Evolutionary conservation across 2,113 vertebrate species (phyloP).

Genomic region (Periophthalmus modestus): DNA sequence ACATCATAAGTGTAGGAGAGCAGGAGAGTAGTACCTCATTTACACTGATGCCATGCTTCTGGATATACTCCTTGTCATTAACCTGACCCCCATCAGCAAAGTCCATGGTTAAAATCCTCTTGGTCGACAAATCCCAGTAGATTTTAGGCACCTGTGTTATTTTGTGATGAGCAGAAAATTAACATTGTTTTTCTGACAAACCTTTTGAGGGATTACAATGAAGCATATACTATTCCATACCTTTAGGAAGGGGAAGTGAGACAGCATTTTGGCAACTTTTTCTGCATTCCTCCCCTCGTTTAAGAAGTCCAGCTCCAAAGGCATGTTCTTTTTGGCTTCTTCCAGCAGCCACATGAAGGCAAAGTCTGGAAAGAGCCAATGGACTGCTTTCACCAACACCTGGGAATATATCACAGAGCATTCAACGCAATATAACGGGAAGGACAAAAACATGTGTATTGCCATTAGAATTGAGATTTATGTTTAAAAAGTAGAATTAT

Average conservation of each 20-base stretch:
- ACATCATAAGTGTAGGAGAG: background rate
- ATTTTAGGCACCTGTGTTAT: slow-evolving; percentile 86
- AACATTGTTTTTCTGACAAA: background rate
- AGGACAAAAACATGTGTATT: background rate
- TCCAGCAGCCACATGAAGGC: slow-evolving; percentile 97
- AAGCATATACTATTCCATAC: slow-evolving; percentile 28
- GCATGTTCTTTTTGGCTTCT: slow-evolving; percentile 96
- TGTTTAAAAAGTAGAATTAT: too few species aligned
- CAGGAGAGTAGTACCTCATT: slow-evolving; percentile 81
- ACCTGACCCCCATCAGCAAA: slow-evolving; percentile 95
- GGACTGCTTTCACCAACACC: slow-evolving; percentile 85
- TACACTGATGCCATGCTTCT: slow-evolving; percentile 84
- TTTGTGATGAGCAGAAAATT: background rate
- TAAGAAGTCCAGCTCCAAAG: slow-evolving; percentile 93
- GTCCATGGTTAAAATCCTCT: slow-evolving; percentile 93
- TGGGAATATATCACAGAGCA: slow-evolving; percentile 49
- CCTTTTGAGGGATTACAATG: background rate
- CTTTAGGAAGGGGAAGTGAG: slow-evolving; percentile 82
- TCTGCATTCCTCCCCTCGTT: slow-evolving; percentile 96
- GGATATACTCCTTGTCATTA: slow-evolving; percentile 92
- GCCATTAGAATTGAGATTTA: too few species aligned
- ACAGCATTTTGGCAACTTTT: slow-evolving; percentile 86
- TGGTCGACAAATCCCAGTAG: slow-evolving; percentile 93
- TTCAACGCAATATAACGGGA: background rate
- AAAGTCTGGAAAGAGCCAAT: slow-evolving; percentile 94